Percentiles rank a stretch among this genome's conserved stretches.
Evolutionary conservation across 2,888 invertebrate species (phyloP).

Genomic region (Tyria jacobaeae): DNA sequence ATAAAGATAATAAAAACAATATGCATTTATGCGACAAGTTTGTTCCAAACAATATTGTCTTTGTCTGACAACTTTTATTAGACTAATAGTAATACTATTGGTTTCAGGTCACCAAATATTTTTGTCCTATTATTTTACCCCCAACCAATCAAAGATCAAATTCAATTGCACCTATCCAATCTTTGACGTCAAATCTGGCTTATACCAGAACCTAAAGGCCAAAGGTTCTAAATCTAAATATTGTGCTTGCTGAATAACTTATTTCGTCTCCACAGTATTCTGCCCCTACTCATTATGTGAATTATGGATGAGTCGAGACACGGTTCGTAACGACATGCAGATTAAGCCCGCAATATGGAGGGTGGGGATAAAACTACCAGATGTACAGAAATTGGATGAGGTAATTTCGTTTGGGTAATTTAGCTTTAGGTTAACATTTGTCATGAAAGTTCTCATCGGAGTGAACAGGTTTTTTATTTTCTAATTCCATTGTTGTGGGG

Average conservation of each 20-base stretch:
- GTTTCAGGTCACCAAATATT: no score
- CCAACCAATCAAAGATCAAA: background rate
- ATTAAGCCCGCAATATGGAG: conserved; percentile 73
- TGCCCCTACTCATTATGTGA: conserved; percentile 77
- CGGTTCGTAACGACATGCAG: conserved; percentile 80
- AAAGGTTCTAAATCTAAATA: conserved; percentile 32
- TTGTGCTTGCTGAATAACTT: conserved; percentile 44
- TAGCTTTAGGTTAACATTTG: conserved; percentile 24
- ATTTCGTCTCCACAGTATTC: conserved; percentile 55
- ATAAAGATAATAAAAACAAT: no score
- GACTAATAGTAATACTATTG: no score
- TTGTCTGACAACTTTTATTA: no score
- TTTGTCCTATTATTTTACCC: background rate
- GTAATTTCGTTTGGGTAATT: conserved; percentile 53
- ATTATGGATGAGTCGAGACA: conserved; percentile 82
- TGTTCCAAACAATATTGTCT: no score
- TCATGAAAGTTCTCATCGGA: conserved; percentile 23
- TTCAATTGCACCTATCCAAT: conserved; percentile 3
- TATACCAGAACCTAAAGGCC: conserved; percentile 10
- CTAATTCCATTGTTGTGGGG: conserved; percentile 16
- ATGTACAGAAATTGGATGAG: conserved; percentile 55
- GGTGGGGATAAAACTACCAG: conserved; percentile 27
- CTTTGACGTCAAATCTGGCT: background rate
- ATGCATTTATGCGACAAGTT: no score
- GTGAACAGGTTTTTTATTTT: conserved; percentile 22